Base-by-base conservation (phyloP, 1,140 invertebrate genomes). In the Apocrypta bakeri region DNA sequence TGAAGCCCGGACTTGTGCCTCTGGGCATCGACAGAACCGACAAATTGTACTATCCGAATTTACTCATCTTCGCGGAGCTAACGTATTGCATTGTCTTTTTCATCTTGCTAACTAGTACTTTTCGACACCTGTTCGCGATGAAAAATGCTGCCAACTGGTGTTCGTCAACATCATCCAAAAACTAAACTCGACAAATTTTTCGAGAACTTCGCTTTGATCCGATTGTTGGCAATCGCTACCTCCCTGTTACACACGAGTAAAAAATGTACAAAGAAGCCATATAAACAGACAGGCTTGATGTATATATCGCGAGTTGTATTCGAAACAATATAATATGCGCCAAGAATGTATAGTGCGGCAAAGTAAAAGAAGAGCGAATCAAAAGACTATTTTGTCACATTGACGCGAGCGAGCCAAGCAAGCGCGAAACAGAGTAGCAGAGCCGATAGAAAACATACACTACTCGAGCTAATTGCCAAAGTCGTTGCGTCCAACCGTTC, bases 391-490 rank as follows among this genome's bases (percentile, higher is more conserved):
- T 88, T 88, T 82, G 84, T 89, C 87, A 88, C 82, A 80, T 85
- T 81, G 87, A 88, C 85, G 85, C 84, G 88, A 85, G 86, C 87
- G 87, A 84, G 86, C 87, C 88, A 89, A 90, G 89, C 87, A 87
- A 88, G 85, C 29, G 24, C 40, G 71, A 29, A 37, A 6, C 6
- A 42, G 31, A 37, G 33, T 12, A 42, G 40, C 40, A 42, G 12
- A 85, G 86, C 88, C 87, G 86, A 90, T 89, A 87, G 87, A 87
- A 87, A 88, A 88, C 89, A 87, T 42, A 42, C 40, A 12, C 40
- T 42, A 42, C 40, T 87, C 89, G 85, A 87, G 27, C 61, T 82
- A 84, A 82, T 85, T 88, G 88, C 86, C 88, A 88, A 88, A 86
- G 82, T 81, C 83, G 85, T 87, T 87, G 87, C 86, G 69, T 79